Conservation (phyloP, 2,113 vertebrate genomes). For the Aegotheles bennettii region DNA sequence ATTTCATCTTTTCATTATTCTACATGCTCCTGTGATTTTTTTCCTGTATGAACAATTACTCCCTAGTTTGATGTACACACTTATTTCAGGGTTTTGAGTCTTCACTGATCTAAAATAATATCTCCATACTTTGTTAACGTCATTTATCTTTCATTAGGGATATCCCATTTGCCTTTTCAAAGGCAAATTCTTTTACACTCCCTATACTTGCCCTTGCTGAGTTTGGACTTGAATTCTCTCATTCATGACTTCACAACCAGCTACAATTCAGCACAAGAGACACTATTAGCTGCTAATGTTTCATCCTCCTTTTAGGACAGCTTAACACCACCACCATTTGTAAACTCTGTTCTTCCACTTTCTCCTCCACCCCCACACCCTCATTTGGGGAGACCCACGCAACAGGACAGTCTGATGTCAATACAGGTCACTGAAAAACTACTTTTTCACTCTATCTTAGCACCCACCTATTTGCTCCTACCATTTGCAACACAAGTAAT, state of each 20-base stretch:
- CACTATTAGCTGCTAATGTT: neutral
- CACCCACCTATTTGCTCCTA: neutral
- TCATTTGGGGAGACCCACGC: neutral
- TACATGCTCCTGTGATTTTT: neutral
- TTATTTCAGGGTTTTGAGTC: neutral
- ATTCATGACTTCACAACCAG: neutral
- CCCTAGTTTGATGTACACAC: neutral
- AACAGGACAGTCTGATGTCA: neutral
- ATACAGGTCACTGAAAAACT: neutral
- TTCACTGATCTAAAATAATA: neutral
- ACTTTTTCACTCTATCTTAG: neutral
- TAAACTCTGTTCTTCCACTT: neutral
- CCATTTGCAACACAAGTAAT: neutral
- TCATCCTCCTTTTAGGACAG: neutral
- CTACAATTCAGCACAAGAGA: neutral
- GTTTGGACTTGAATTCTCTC: neutral
- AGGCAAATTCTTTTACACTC: neutral
- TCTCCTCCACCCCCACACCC: fast-evolving
- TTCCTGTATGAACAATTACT: neutral
- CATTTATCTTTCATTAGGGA: neutral
- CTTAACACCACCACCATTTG: neutral
- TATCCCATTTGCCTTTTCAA: neutral
- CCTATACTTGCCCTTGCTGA: neutral
- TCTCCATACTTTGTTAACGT: neutral
- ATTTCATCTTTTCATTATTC: neutral